These are phyloP conservation scores for Plestiodon gilberti DNA, from an alignment of 2,113 vertebrate species.

Conservation along the genomic window DNA sequence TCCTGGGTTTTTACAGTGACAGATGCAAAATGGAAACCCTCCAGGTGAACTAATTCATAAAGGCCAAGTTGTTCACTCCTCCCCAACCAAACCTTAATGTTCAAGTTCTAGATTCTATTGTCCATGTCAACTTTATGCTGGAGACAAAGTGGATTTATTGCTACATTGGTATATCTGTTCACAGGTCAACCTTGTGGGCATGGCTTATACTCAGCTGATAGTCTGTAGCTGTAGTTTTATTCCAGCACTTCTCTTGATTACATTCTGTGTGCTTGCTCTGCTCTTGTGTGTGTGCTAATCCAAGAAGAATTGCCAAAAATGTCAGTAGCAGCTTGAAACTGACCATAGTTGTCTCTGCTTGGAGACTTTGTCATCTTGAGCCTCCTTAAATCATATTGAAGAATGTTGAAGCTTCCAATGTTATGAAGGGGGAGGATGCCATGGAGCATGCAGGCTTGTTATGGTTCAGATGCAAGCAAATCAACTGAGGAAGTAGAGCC, in stretches of 20 bases:
- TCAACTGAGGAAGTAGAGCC: not conserved
- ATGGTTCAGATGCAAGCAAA: not conserved
- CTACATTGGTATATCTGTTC: rapidly evolving
- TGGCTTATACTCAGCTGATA: rapidly evolving
- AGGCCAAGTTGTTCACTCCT: not conserved
- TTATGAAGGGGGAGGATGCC: not conserved
- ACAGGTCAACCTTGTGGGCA: not conserved
- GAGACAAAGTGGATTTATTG: not conserved
- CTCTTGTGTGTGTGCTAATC: too few relatives aligned
- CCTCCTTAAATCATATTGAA: not conserved
- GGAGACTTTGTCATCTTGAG: not conserved
- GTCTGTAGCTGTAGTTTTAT: rapidly evolving
- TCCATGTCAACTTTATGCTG: not conserved
- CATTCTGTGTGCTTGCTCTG: rapidly evolving
- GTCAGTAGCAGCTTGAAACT: not conserved
- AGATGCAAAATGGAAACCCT: not conserved
- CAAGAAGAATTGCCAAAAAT: not conserved
- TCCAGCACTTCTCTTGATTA: not conserved
- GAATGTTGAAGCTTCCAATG: not conserved
- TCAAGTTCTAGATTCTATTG: not conserved
- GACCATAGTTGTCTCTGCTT: not conserved
- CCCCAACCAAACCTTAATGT: not conserved
- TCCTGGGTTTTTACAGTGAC: too few relatives aligned
- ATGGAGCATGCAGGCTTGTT: not conserved
- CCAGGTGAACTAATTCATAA: not conserved